Conservation (phyloP, 2,888 invertebrate species). For the Frankliniella fusca region DNA sequence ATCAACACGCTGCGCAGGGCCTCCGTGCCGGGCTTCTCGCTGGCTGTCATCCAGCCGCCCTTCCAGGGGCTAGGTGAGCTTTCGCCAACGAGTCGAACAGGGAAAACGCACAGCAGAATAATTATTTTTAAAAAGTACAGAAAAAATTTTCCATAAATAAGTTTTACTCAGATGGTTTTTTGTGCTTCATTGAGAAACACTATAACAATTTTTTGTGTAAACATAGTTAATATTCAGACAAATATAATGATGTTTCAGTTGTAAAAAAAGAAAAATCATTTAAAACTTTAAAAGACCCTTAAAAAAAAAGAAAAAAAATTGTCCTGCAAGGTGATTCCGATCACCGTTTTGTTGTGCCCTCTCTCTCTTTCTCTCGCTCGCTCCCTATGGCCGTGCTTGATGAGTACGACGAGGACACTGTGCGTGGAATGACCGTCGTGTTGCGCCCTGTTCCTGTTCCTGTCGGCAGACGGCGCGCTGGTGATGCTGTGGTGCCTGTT, state of each 20-base stretch:
- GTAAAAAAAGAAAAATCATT: not conserved
- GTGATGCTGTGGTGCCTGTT: not conserved
- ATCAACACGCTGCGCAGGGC: constrained; percentile 63
- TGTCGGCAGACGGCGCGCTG: not conserved
- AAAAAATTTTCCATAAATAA: too few relatives aligned
- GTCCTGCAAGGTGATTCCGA: not conserved
- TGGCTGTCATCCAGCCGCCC: constrained; percentile 58
- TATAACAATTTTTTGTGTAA: too few relatives aligned
- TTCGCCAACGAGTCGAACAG: not conserved
- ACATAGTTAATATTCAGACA: too few relatives aligned
- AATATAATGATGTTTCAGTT: too few relatives aligned
- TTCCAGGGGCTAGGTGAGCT: constrained; percentile 57
- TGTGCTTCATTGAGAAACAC: too few relatives aligned
- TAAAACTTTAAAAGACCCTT: too few relatives aligned
- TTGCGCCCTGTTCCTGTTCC: constrained; percentile 33
- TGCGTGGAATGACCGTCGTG: constrained; percentile 10
- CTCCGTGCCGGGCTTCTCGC: constrained; percentile 55
- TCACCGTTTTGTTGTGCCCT: not conserved
- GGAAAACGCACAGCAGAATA: not conserved
- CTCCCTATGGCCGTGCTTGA: constrained; percentile 35
- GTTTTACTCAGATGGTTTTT: too few relatives aligned
- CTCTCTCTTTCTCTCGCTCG: constrained; percentile 3
- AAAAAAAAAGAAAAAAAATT: not conserved
- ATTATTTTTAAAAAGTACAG: not conserved
- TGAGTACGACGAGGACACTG: too few relatives aligned